phyloP scores from a whole-genome alignment of 2,888 invertebrate species.

The Odontocerum albicorne region DNA sequence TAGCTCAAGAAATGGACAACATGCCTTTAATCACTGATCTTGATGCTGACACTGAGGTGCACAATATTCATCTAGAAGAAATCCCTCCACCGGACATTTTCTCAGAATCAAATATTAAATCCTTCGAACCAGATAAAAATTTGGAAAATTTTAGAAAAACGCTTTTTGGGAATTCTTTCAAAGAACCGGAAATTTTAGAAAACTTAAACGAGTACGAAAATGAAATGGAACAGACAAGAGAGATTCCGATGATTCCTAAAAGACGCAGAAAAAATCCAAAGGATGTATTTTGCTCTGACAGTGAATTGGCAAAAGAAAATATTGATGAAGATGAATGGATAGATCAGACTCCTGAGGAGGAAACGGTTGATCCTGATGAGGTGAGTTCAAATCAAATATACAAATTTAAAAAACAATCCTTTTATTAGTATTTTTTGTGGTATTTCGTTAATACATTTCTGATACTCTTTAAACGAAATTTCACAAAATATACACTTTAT shows the following conservation, averaged over 20 bases:
- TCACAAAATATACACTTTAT: not conserved
- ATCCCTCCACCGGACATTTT: slow-evolving; percentile 38
- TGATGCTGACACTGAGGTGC: slow-evolving; percentile 6
- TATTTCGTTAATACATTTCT: not conserved
- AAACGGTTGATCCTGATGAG: slow-evolving; percentile 25
- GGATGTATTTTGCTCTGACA: slow-evolving; percentile 42
- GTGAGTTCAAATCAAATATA: slow-evolving; percentile 10
- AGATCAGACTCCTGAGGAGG: slow-evolving; percentile 18
- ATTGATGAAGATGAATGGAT: slow-evolving; percentile 40
- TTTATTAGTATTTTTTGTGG: too few species aligned
- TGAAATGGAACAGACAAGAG: slow-evolving; percentile 36
- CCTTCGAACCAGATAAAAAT: slow-evolving; percentile 50
- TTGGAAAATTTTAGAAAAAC: slow-evolving; percentile 47
- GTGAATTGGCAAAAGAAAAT: slow-evolving; percentile 46
- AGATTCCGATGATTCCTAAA: slow-evolving; percentile 46
- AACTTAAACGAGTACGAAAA: slow-evolving; percentile 36
- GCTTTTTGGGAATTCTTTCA: slow-evolving; percentile 27
- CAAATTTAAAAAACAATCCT: not conserved
- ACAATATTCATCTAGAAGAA: slow-evolving; percentile 28
- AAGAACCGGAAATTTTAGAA: slow-evolving; percentile 33
- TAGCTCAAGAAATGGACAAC: slow-evolving; percentile 37
- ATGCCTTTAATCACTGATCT: slow-evolving; percentile 8
- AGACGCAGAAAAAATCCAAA: slow-evolving; percentile 45
- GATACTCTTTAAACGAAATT: not conserved
- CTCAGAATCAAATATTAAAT: slow-evolving; percentile 31